Evolutionary conservation across 2,888 invertebrate species (phyloP).

Genomic region (Apodemia zela): DNA sequence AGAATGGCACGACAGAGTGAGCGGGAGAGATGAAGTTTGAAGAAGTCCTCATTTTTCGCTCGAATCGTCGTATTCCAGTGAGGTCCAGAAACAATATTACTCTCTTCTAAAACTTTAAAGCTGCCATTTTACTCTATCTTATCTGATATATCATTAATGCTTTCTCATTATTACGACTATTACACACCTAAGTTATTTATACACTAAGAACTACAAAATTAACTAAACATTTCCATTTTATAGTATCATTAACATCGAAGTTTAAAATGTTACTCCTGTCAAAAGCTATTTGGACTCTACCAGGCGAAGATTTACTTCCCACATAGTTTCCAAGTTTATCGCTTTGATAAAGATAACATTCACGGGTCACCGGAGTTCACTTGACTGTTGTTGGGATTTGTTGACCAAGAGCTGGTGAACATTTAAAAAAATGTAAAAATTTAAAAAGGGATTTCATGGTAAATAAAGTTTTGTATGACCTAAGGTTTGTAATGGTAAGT

Average conservation of each 20-base stretch:
- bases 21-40: no score
- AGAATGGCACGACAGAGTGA: no score
- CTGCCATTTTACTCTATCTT: neutral
- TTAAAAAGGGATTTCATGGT: no score
- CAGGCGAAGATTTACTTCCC: slow-evolving; percentile 19
- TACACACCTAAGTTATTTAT: neutral
- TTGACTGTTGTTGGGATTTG: slow-evolving; percentile 16
- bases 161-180: neutral
- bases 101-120: no score
- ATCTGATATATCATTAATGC: neutral
- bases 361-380: slow-evolving; percentile 16
- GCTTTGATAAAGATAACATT: slow-evolving; percentile 26
- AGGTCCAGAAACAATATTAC: no score
- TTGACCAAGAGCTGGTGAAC: neutral
- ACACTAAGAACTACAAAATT: neutral
- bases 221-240: neutral
- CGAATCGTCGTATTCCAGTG: no score
- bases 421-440: no score
- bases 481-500: no score
- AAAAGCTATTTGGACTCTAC: slow-evolving; percentile 5
- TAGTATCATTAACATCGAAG: slow-evolving; percentile 13
- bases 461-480: no score
- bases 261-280: slow-evolving; percentile 7
- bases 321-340: slow-evolving; percentile 25
- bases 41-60: no score